A percentile compares a stretch with the other conserved stretches of the same genome.
Conservation (phyloP, 2,888 invertebrate genomes). For the Pseudococcus viburni region DNA sequence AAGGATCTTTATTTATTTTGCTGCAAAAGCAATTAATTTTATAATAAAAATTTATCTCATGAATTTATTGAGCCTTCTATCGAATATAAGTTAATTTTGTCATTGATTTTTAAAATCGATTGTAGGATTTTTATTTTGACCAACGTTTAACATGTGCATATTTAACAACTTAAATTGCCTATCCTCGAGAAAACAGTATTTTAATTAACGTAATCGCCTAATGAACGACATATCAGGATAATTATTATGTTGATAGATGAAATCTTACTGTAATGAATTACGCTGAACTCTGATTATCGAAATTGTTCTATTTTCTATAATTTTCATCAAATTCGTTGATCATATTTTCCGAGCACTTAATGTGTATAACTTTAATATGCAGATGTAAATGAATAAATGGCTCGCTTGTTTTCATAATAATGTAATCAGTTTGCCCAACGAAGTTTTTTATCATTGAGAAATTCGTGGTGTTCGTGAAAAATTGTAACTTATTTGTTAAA, state of each 20-base stretch:
- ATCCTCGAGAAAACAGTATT: slow-evolving; percentile 13
- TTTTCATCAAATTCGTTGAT: slow-evolving; percentile 43
- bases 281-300: slow-evolving; percentile 26
- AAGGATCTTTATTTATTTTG: slow-evolving; percentile 24
- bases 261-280: slow-evolving; percentile 8
- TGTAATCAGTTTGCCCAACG: slow-evolving; percentile 62
- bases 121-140: not conserved
- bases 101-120: slow-evolving; percentile 46
- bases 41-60: slow-evolving; percentile 12
- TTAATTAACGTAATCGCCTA: slow-evolving; percentile 33
- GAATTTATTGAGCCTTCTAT: slow-evolving; percentile 39
- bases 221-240: slow-evolving; percentile 28
- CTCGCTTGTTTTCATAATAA: slow-evolving; percentile 56
- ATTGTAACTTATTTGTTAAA: slow-evolving; percentile 56
- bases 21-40: slow-evolving; percentile 45
- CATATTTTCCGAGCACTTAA: slow-evolving; percentile 41
- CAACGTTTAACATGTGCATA: slow-evolving; percentile 40
- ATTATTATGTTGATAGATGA: not conserved
- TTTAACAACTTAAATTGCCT: not conserved
- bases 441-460: slow-evolving; percentile 37
- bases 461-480: slow-evolving; percentile 62
- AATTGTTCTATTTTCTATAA: not conserved
- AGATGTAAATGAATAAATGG: slow-evolving; percentile 55
- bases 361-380: slow-evolving; percentile 26
- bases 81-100: slow-evolving; percentile 32